Evolutionary conservation across 2,113 vertebrate species (phyloP).

Genomic region (Oryzias celebensis): DNA sequence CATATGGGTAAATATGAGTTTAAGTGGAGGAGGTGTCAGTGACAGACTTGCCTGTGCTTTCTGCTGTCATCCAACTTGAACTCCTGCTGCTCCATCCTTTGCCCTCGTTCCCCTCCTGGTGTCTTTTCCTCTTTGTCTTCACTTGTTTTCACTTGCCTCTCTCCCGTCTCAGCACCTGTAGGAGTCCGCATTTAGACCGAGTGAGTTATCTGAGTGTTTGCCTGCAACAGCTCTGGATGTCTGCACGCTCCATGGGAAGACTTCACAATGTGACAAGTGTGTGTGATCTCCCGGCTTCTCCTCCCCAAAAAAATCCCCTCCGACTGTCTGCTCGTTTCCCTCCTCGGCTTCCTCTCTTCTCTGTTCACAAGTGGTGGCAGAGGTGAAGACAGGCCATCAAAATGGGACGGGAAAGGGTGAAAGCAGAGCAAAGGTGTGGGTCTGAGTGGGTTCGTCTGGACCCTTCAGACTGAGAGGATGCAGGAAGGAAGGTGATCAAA

Average conservation of each 20-base stretch:
- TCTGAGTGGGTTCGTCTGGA: slow-evolving; percentile 36
- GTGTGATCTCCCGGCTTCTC: slow-evolving; percentile 30
- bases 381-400: slow-evolving; percentile 53
- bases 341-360: slow-evolving; percentile 14
- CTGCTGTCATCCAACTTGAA: slow-evolving; percentile 48
- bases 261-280: slow-evolving; percentile 51
- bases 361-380: slow-evolving; percentile 38
- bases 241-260: slow-evolving; percentile 44
- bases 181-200: slow-evolving; percentile 53
- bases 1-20: slow-evolving; percentile 1
- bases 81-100: slow-evolving; percentile 57
- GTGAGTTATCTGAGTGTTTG: slow-evolving; percentile 23
- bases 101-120: slow-evolving; percentile 12
- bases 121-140: slow-evolving; percentile 15
- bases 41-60: slow-evolving; percentile 55
- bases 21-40: neutral
- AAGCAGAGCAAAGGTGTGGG: slow-evolving; percentile 40
- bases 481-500: slow-evolving; percentile 45
- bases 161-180: slow-evolving; percentile 64
- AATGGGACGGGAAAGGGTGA: slow-evolving; percentile 26
- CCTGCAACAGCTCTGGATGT: slow-evolving; percentile 48
- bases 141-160: slow-evolving; percentile 40
- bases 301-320: neutral
- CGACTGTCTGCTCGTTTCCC: slow-evolving; percentile 26
- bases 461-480: slow-evolving; percentile 50